These are phyloP conservation scores for Aporophyla lueneburgensis DNA, from an alignment of 2,888 invertebrate genomes.

Conservation along the genomic window DNA sequence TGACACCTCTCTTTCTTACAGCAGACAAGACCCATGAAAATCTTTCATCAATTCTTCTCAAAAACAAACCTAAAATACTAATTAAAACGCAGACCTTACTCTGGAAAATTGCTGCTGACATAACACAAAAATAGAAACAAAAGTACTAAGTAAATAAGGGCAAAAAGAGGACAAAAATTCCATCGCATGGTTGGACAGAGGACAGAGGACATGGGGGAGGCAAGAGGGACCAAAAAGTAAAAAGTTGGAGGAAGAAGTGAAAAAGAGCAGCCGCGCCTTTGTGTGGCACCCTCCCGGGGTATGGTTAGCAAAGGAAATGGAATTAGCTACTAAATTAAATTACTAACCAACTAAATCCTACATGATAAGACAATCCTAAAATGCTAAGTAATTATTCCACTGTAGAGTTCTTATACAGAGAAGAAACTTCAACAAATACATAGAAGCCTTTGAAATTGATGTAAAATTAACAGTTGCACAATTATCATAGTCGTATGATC, in stretches of 20 bases:
- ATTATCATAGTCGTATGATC: too few relatives aligned
- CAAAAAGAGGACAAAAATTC: constrained; percentile 72
- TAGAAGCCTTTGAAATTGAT: too few relatives aligned
- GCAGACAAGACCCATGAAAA: neutral
- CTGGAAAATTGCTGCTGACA: constrained; percentile 58
- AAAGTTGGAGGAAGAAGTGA: constrained; percentile 81
- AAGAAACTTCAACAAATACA: too few relatives aligned
- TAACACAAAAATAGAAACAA: constrained; percentile 64
- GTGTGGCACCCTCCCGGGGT: constrained; percentile 78
- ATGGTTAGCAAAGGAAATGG: constrained; percentile 57
- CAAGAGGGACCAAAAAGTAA: constrained; percentile 81
- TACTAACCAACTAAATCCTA: too few relatives aligned
- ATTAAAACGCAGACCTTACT: constrained; percentile 56
- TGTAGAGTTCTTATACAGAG: too few relatives aligned
- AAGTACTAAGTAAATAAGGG: constrained; percentile 55
- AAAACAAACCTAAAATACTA: constrained; percentile 42
- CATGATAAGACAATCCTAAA: too few relatives aligned
- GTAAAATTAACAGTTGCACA: too few relatives aligned
- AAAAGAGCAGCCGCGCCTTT: constrained; percentile 87
- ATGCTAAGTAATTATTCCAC: too few relatives aligned
- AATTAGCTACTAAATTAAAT: too few relatives aligned
- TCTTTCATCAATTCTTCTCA: neutral
- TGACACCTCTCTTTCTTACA: neutral
- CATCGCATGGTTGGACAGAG: constrained; percentile 75
- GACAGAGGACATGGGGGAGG: constrained; percentile 66